Conservation (phyloP, 23 tunicate species). For the Trididemnum clinides region DNA sequence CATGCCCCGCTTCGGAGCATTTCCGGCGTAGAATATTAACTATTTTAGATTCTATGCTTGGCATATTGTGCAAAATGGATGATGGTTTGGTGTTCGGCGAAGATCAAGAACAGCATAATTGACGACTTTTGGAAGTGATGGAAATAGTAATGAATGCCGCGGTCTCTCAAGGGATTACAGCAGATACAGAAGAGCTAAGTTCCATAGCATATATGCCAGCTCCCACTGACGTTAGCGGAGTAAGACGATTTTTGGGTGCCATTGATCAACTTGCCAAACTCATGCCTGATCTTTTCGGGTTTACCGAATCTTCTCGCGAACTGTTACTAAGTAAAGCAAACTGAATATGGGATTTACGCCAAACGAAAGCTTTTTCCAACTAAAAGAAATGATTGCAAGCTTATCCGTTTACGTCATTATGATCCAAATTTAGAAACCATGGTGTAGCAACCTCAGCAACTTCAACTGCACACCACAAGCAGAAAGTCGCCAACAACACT, state of each 20-base stretch:
- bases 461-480: too few relatives aligned
- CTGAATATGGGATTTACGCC: neutral
- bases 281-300: neutral
- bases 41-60: neutral
- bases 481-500: too few relatives aligned
- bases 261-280: neutral
- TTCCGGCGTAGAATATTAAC: neutral
- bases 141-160: neutral
- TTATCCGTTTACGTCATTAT: neutral
- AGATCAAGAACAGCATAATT: neutral
- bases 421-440: neutral
- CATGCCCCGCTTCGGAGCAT: neutral
- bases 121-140: neutral
- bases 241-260: slow-evolving; percentile 22
- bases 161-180: slow-evolving; percentile 5
- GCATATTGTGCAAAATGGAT: neutral
- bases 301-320: neutral
- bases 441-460: too few relatives aligned
- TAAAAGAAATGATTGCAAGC: neutral
- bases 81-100: neutral
- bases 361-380: neutral
- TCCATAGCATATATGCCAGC: neutral
- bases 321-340: neutral
- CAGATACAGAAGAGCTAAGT: neutral
- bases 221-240: slow-evolving; percentile 22